These are phyloP conservation scores for Clarias fuscus DNA, from an alignment of 2,797 vertebrate species.

Conservation along the genomic window DNA sequence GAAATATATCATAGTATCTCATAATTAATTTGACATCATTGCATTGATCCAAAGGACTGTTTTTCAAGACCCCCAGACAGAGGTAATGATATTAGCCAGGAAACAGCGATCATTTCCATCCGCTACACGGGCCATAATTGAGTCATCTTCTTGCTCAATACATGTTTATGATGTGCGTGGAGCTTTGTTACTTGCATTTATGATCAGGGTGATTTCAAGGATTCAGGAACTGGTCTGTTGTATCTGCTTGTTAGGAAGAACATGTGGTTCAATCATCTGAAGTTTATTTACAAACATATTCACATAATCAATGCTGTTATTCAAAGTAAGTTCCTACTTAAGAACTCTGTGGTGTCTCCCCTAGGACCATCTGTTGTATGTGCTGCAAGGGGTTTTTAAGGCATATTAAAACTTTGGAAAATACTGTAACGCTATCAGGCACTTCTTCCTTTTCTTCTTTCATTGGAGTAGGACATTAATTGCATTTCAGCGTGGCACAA, in stretches of 20 bases:
- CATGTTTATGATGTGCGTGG: slow-evolving; percentile 20
- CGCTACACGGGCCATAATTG: slow-evolving; percentile 38
- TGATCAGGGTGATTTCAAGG: neutral
- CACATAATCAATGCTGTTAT: too few species aligned
- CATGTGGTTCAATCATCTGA: slow-evolving; percentile 2
- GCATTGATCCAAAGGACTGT: slow-evolving; percentile 38
- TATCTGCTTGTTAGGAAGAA: neutral
- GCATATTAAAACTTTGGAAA: neutral
- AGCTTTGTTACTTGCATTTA: neutral
- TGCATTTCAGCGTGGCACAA: neutral
- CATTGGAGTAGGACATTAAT: neutral
- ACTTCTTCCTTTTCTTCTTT: neutral
- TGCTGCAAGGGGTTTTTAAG: neutral
- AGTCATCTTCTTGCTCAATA: slow-evolving; percentile 46
- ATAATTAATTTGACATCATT: slow-evolving; percentile 1
- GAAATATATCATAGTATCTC: too few species aligned
- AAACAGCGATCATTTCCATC: slow-evolving; percentile 51
- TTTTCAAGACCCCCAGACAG: slow-evolving; percentile 36
- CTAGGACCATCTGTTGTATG: neutral
- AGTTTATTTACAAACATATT: neutral
- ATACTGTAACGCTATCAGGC: neutral
- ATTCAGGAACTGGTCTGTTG: neutral
- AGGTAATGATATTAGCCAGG: slow-evolving; percentile 55
- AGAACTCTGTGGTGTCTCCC: neutral
- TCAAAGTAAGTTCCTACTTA: neutral